Conservation (phyloP, 2,888 invertebrate species). For the Fissipunctia ypsillon region DNA sequence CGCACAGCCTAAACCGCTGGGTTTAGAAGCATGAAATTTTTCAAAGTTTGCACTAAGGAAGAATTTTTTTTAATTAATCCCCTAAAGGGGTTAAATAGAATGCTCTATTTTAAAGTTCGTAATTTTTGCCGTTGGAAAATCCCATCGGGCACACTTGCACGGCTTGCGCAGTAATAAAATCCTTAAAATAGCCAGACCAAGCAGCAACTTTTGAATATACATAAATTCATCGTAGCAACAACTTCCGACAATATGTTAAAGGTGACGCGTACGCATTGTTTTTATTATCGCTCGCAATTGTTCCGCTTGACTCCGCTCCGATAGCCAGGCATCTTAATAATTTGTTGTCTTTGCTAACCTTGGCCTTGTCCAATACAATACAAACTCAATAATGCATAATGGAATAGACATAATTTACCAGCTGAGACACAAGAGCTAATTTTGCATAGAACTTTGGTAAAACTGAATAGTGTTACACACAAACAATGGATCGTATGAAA, state of each 20-base stretch:
- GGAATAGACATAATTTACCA: constrained; percentile 1
- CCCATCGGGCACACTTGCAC: neutral
- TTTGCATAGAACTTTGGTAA: constrained; percentile 9
- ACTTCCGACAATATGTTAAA: neutral
- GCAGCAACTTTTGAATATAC: neutral
- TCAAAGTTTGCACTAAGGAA: no score
- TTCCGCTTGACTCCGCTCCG: constrained; percentile 48
- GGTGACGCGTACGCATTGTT: constrained; percentile 20
- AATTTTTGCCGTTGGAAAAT: neutral
- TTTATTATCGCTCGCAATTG: constrained; percentile 18
- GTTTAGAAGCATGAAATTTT: no score
- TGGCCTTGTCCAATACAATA: constrained; percentile 51
- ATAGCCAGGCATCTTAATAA: constrained; percentile 37
- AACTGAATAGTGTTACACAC: neutral
- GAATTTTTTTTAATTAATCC: neutral
- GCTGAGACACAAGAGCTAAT: constrained; percentile 9
- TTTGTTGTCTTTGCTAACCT: constrained; percentile 51
- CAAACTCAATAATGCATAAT: constrained; percentile 8
- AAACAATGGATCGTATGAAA: neutral
- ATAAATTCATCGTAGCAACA: neutral
- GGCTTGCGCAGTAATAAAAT: neutral
- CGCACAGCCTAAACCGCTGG: no score
- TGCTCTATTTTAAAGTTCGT: neutral
- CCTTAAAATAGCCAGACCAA: neutral
- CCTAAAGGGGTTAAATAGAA: neutral